Base-by-base conservation (phyloP, 2,888 invertebrate species). In the Coremacera marginata region DNA sequence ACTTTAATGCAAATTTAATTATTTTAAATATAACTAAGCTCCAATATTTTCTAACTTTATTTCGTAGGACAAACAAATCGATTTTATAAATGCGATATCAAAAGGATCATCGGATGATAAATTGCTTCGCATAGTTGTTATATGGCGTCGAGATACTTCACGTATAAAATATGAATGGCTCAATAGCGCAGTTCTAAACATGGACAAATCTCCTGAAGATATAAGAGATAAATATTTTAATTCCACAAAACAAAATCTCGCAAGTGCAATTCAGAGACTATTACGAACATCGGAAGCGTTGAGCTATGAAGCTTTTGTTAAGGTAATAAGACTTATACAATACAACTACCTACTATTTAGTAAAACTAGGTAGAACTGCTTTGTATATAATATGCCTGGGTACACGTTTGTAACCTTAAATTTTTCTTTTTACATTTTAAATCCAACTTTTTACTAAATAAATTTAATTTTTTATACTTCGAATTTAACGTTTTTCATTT, bases 101-200 rank as follows among this genome's bases (percentile, higher is more conserved):
- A 90, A 91, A 85, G 92, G 93, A 80, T 92, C 91, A 1, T 82
- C 84, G 0, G 88, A 91, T 81, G 94, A 94, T 81, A 92, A 95
- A 70, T 90, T 94, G 62, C 91, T 95, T 79, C 93, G 95, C 82
- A 93, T 98, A 78, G 97, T 96, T 1, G 94, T 98, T 65, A 92
- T 98, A 80, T 98, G 98, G 97, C 92, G 98, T 1, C 92, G 95
- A 57, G 97, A 97, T 86, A 92, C 94, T 11, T 93, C 93, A n/a
- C 94, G 94, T 82, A 90, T 98, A 14, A 96, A 96, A 84, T 98
- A 96, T 88, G 97, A 97, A 88, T 98, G 98, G 97, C 91, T 92
- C 68, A 90, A 90, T 84, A 90, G 89, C 19, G 84, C 86, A 8
- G 85, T 85, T 71, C 77, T 88, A 62, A 78, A 86, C 84, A 76